phyloP scores from a whole-genome alignment of 2,797 vertebrate genomes.

The Pelochelys cantorii region DNA sequence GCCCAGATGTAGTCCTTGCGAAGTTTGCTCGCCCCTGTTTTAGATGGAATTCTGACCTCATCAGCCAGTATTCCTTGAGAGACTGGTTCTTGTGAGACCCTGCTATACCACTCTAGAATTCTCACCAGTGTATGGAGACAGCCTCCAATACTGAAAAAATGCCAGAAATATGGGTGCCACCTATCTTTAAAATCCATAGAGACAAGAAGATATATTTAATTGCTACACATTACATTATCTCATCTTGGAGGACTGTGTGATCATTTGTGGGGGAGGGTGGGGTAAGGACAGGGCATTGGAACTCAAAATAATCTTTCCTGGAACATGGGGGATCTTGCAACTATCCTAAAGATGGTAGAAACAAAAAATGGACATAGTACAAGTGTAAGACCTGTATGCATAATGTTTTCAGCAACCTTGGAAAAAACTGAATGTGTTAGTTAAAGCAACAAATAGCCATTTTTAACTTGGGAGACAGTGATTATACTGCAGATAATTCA shows the following conservation, averaged over 20 bases:
- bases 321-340: background rate
- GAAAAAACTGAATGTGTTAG: background rate
- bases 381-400: constrained; percentile 42
- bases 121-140: background rate
- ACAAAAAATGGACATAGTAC: constrained; percentile 41
- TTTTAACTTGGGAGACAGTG: background rate
- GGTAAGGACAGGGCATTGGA: background rate
- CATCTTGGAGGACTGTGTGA: background rate
- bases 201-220: background rate
- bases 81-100: constrained; percentile 26
- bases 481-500: constrained; percentile 20
- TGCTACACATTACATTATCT: background rate
- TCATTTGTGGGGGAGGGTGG: background rate
- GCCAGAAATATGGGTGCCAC: background rate
- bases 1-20: too few species aligned
- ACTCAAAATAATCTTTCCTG: too few species aligned
- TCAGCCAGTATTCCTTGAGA: background rate
- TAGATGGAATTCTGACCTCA: background rate
- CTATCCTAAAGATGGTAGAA: background rate
- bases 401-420: constrained; percentile 39
- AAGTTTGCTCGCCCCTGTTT: too few species aligned
- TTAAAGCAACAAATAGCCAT: constrained; percentile 23
- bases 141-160: rapidly evolving
- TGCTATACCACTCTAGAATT: constrained; percentile 22
- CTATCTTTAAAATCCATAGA: background rate